Evolutionary conservation across 2,888 invertebrate genomes (phyloP).

Genomic region (Notocelia uddmanniana): DNA sequence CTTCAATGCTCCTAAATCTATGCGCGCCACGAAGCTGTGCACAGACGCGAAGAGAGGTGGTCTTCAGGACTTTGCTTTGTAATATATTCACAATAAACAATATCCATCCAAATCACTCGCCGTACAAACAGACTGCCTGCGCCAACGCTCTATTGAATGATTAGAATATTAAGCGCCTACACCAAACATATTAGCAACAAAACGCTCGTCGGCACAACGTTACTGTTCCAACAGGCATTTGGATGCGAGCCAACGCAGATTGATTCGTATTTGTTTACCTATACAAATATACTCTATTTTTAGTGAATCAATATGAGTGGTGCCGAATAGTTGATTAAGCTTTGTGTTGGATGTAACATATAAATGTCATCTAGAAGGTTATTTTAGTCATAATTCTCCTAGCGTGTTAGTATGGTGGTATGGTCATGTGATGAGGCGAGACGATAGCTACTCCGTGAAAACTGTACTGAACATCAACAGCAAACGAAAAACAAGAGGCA

Average conservation of each 20-base stretch:
- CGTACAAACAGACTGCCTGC: not conserved
- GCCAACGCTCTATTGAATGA: not conserved
- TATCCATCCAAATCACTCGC: not conserved
- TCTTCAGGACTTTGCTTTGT: not conserved
- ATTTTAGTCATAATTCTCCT: not conserved
- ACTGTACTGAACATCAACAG: no score
- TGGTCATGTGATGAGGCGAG: no score
- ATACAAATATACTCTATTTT: conserved; percentile 11
- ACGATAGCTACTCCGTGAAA: no score
- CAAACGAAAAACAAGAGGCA: no score
- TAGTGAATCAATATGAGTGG: not conserved
- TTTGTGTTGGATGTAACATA: not conserved
- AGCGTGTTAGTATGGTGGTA: no score
- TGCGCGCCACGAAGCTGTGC: no score
- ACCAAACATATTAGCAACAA: conserved; percentile 31
- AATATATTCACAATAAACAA: not conserved
- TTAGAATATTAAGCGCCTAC: conserved; percentile 27
- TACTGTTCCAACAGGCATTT: conserved; percentile 11
- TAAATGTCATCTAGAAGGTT: not conserved
- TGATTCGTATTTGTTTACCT: conserved; percentile 26
- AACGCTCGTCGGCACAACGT: not conserved
- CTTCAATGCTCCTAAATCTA: no score
- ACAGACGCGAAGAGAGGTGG: no score
- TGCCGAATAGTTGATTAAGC: not conserved
- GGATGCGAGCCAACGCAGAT: conserved; percentile 22